Evolutionary conservation across 2,797 vertebrate genomes (phyloP), one percentile per base, ranked within the genome.

Genomic region (Alcedo atthis): DNA sequence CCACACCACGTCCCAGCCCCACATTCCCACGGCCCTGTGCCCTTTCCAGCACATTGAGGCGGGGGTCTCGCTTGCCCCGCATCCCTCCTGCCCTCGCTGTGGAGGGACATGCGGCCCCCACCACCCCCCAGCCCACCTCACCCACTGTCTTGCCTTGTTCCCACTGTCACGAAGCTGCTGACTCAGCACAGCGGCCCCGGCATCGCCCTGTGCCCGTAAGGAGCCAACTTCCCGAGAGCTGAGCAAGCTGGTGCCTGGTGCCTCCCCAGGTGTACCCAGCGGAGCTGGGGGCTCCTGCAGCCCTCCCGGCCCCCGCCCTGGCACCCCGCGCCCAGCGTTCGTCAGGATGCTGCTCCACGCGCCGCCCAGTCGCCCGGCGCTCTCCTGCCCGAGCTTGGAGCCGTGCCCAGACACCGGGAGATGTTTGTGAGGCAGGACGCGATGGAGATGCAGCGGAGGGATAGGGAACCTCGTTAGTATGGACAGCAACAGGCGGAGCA

Each of bases 401-500:
- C 89, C 2, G 15, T 83, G 94, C 94, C 89, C 90, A 92, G 92
- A 74, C 85, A 37, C 69, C 33, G 24, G 63, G 90, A 80, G 81
- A 68, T 58, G 93, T 70, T 86, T 75, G 85, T 14, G 83, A 93
- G 80, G 92, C 91, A 70, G 85, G 87, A 87, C 15, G 18, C 35
- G 62, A 25, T 5, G 19, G 66, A 63, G 49, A 57, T 40, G 9
- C 9, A 45, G 32, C 7, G 2, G n/a, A 33, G 77, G 67, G 40
- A 89, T 4, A 71, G 89, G 94, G 78, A 74, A 43, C 21, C 73
- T 93, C 43, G 70, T 95, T 92, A 94, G 89, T 86, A 93, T 90
- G 94, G 93, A 8, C 62, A 68, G 93, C 87, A 87, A 85, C 85
- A 62, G 85, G 90, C 61, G 1, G 76, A 76, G 76, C 16, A 90